These are phyloP conservation scores for Cyclopterus lumpus DNA, from an alignment of 2,797 vertebrate genomes.

Conservation along the genomic window DNA sequence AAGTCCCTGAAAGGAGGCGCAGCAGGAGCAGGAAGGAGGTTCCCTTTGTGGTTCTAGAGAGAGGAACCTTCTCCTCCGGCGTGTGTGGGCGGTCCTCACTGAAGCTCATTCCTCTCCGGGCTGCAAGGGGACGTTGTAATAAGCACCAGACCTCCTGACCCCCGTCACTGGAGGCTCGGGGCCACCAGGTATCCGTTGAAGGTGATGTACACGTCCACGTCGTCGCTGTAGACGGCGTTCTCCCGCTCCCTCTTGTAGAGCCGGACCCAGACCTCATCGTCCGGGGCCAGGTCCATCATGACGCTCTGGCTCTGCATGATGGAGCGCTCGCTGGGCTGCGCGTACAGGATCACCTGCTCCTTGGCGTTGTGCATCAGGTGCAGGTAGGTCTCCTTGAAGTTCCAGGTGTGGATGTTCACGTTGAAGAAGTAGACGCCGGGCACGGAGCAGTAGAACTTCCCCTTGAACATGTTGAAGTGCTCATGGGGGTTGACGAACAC, in stretches of 20 bases:
- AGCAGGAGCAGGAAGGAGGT: too few relatives aligned
- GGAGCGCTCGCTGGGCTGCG: slow-evolving; percentile 93
- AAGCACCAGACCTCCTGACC: slow-evolving; percentile 46
- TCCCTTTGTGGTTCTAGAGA: too few relatives aligned
- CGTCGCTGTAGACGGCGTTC: slow-evolving; percentile 93
- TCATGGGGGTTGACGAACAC: slow-evolving; percentile 91
- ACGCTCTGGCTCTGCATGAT: slow-evolving; percentile 98
- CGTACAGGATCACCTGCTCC: slow-evolving; percentile 90
- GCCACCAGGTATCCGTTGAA: slow-evolving; percentile 93
- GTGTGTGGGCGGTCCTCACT: too few relatives aligned
- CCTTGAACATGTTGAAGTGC: slow-evolving; percentile 92
- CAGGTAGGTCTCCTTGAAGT: slow-evolving; percentile 96
- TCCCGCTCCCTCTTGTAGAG: slow-evolving; percentile 93
- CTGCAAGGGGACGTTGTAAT: slow-evolving; percentile 29
- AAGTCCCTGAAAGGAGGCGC: slow-evolving; percentile 42
- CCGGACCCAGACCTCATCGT: slow-evolving; percentile 91
- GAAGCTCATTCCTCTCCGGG: slow-evolving; percentile 27
- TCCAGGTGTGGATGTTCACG: slow-evolving; percentile 96
- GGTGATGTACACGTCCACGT: slow-evolving; percentile 93
- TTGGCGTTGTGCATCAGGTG: slow-evolving; percentile 91
- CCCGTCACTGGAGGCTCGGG: slow-evolving; percentile 71
- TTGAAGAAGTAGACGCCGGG: slow-evolving; percentile 93
- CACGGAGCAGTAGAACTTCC: slow-evolving; percentile 89
- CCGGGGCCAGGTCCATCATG: slow-evolving; percentile 87
- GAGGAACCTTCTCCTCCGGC: too few relatives aligned